Evolutionary conservation across 2,113 vertebrate genomes (phyloP).

Genomic region (Paradoxurus hermaphroditus): DNA sequence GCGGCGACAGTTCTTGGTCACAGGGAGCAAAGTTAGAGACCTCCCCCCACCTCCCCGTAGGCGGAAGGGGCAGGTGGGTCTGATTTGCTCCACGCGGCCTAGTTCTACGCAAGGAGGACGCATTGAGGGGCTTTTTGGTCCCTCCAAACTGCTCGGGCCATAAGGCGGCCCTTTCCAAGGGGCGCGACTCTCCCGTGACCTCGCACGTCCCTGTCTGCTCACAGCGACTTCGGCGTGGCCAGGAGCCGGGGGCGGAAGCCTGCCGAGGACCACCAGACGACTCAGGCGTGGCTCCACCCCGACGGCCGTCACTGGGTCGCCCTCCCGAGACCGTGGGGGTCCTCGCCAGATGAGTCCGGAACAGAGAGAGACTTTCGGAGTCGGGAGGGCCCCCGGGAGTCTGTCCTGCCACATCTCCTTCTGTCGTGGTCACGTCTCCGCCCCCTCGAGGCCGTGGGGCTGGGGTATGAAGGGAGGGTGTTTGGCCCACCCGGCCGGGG

Average conservation of each 20-base stretch:
- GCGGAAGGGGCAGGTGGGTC: background rate
- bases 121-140: background rate
- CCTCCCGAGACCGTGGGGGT: too few relatives aligned
- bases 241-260: too few relatives aligned
- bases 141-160: background rate
- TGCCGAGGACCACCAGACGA: too few relatives aligned
- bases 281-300: too few relatives aligned
- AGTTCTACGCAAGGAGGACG: background rate
- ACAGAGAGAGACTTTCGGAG: background rate
- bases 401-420: background rate
- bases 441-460: background rate
- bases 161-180: background rate
- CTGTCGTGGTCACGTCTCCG: background rate
- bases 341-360: too few relatives aligned
- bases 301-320: too few relatives aligned
- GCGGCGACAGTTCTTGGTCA: background rate
- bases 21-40: background rate
- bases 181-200: background rate
- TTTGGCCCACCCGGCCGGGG: background rate
- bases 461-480: background rate
- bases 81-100: background rate
- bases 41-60: too few relatives aligned
- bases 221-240: too few relatives aligned
- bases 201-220: too few relatives aligned
- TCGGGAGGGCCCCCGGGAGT: too few relatives aligned